Conservation (phyloP, 2,113 vertebrate species). For the Chionomys nivalis region DNA sequence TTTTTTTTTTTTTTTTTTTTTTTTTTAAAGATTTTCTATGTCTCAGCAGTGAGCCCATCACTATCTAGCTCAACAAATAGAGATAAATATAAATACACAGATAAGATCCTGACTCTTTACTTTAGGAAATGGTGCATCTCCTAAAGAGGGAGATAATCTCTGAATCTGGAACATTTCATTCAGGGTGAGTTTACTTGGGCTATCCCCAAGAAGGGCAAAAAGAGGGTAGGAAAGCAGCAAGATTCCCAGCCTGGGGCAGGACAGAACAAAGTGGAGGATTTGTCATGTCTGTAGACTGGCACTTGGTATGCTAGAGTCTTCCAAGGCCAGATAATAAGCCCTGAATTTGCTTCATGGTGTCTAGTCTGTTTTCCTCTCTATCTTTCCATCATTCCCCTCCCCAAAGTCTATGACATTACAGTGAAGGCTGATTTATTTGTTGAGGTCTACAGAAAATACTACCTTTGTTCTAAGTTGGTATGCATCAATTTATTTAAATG, state of each 20-base stretch:
- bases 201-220: not conserved
- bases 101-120: not conserved
- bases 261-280: not conserved
- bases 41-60: not conserved
- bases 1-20: not conserved
- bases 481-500: conserved; percentile 62
- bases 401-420: conserved; percentile 21
- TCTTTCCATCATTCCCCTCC: not conserved
- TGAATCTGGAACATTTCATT: not conserved
- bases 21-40: not conserved
- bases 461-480: conserved; percentile 17
- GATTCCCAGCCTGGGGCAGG: not conserved
- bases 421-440: conserved; percentile 18
- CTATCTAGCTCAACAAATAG: not conserved
- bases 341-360: not conserved
- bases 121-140: not conserved
- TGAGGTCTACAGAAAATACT: conserved; percentile 52
- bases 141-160: not conserved
- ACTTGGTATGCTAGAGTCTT: not conserved
- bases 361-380: not conserved
- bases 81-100: conserved; percentile 8
- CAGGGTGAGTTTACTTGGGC: not conserved
- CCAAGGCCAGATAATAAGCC: not conserved
- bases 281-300: not conserved
- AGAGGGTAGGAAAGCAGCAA: not conserved